Base-by-base conservation (phyloP, 2,113 vertebrate genomes). In the Pedetes capensis region DNA sequence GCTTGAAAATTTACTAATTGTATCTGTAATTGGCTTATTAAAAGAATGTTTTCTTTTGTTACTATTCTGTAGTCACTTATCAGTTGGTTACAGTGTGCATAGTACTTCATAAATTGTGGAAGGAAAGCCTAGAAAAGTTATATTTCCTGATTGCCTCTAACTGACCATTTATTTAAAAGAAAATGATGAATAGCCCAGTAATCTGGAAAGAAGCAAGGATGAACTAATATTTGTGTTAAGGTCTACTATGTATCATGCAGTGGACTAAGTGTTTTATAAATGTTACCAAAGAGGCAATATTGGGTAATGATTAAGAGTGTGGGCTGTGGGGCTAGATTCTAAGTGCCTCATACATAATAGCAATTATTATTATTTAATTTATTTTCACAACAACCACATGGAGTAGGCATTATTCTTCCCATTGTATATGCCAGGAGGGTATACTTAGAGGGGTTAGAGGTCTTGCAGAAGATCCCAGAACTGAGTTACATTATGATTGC, bases 141-240 rank as follows among this genome's bases (percentile, higher is more conserved):
- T 2, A 75, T 5, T 75, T 95, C 1, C 51, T 95, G 53, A 37
- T 9, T 88, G n/a, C 18, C 32, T 20, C 12, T 89, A 88, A 75
- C 75, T 91, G 42, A 71, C 59, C 29, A 64, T 85, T 95, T 89
- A 64, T 83, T 87, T 89, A 22, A 66, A 93, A 91, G 32, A 53
- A 80, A 92, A 78, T 87, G 47, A 92, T 51, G 74, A 63, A 82
- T 83, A 74, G 4, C 9, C 64, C 25, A 90, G 55, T 9, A 75
- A n/a, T 69, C 34, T 85, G 39, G 42, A 57, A 72, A 85, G 59
- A 94, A 89, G 23, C 32, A 71, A 89, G 83, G 80, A 68, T 68
- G 34, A 84, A 57, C 12, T 78, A 44, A 22, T 93, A 59, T 78
- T 69, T 89, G 25, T 85, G 20, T 66, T 63, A 84, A 81, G n/a